Evolutionary conservation across 2,113 vertebrate species (phyloP), one percentile per base, ranked within the genome.

Genomic region (Pterocles gutturalis): DNA sequence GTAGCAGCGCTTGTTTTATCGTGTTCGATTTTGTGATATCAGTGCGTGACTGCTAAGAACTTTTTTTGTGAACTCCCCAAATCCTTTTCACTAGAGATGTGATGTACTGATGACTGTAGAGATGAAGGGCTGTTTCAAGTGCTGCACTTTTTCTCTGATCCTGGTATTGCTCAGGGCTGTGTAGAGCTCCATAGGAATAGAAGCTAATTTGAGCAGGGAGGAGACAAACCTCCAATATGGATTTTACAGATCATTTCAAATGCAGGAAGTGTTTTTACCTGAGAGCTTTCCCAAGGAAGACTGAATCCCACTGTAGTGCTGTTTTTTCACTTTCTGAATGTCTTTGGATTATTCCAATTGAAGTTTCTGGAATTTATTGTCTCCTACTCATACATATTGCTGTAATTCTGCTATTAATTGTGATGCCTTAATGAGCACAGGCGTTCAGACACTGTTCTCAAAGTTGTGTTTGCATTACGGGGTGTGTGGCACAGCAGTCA

Each of bases 61-160:
- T 20, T 70, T 77, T 48, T 62, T 49, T 0, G 1, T 89, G 69
- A 85, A 72, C 75, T 95, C 70, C 62, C 71, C 67, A 45, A 71
- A 64, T 76, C 12, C 5, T 67, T 91, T 80, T 85, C 33, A 14
- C 57, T 83, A 10, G 33, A 55, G 88, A 64, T 31, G 60, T 75
- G 41, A 46, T 38, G 55, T 75, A 58, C 84, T 78, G 87, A 43
- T 91, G 69, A 48, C 84, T 93, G 65, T 43, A 55, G 87, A 94
- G 73, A 87, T 93, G 51, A 92, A 93, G 82, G 69, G 38, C 58
- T 94, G 70, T 92, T 95, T 94, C 82, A 92, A 95, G 78, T 67
- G 65, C 77, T 60, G 65, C 20, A 48, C 70, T 79, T 55, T 25
- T 82, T 60, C 78, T 96, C 85, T 96, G 90, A 94, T 96, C 73